Evolutionary conservation across 2,113 vertebrate genomes (phyloP).

Genomic region (Prunella himalayana): DNA sequence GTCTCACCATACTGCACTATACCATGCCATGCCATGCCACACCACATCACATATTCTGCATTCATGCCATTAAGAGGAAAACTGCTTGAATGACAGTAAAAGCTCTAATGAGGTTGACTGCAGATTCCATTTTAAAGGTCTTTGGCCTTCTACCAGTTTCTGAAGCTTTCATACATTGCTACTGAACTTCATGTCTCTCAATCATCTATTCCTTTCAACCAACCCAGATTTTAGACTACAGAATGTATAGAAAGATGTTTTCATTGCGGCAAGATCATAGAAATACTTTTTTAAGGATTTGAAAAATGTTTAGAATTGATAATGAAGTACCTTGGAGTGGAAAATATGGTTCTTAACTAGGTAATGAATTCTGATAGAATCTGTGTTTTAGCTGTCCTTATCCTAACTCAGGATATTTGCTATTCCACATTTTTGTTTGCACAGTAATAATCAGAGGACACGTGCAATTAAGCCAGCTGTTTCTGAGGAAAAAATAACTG

Average conservation of each 20-base stretch:
- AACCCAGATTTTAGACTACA: neutral
- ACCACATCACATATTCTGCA: neutral
- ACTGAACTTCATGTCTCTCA: neutral
- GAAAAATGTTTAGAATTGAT: neutral
- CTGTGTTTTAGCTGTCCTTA: neutral
- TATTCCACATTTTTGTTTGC: neutral
- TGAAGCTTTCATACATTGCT: neutral
- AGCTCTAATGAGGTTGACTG: neutral
- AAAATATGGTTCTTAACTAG: neutral
- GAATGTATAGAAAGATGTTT: neutral
- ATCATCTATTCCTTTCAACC: neutral
- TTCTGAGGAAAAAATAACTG: neutral
- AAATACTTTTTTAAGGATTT: neutral
- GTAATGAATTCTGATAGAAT: neutral
- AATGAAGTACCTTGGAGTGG: neutral
- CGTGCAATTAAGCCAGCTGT: neutral
- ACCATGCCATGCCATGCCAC: accelerated
- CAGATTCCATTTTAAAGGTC: neutral
- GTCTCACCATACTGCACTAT: neutral
- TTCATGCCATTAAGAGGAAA: neutral
- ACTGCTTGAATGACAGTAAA: neutral
- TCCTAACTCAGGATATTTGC: neutral
- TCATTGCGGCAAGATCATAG: neutral
- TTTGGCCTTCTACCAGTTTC: neutral
- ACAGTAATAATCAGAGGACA: neutral